Percentiles rank a stretch among this genome's conserved stretches.
Conservation (phyloP, 1,140 invertebrate genomes). For the Euura saliciscinereae region DNA sequence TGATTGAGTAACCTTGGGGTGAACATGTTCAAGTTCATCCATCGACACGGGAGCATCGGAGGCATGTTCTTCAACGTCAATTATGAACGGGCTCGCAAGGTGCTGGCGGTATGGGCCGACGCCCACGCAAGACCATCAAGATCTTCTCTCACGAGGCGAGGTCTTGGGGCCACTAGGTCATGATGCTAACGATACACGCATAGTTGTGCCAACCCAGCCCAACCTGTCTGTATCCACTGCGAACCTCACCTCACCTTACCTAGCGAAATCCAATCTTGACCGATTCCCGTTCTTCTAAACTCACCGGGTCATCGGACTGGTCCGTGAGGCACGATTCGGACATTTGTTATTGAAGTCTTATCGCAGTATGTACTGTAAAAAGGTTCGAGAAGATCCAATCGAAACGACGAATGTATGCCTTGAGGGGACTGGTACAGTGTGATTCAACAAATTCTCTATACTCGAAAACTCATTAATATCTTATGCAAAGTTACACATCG, state of each 20-base stretch:
- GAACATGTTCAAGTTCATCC: too few species aligned
- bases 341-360: too few species aligned
- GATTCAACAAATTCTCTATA: too few species aligned
- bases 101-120: not conserved
- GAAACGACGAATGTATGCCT: too few species aligned
- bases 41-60: too few species aligned
- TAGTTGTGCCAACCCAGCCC: not conserved
- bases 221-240: not conserved
- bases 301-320: not conserved
- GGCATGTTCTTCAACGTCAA: not conserved
- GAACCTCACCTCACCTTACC: not conserved
- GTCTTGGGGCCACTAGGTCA: conserved; percentile 1
- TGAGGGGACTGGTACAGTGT: too few species aligned
- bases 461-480: too few species aligned
- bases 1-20: too few species aligned
- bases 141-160: conserved; percentile 1
- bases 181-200: conserved; percentile 6
- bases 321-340: not conserved
- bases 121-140: conserved; percentile 4
- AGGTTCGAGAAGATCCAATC: too few species aligned
- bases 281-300: not conserved
- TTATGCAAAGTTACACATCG: too few species aligned
- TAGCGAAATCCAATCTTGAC: not conserved
- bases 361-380: too few species aligned
- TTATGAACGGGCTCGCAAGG: not conserved